phyloP scores from a whole-genome alignment of 2,797 vertebrate species.

The Paratrypauchen microcephalus region DNA sequence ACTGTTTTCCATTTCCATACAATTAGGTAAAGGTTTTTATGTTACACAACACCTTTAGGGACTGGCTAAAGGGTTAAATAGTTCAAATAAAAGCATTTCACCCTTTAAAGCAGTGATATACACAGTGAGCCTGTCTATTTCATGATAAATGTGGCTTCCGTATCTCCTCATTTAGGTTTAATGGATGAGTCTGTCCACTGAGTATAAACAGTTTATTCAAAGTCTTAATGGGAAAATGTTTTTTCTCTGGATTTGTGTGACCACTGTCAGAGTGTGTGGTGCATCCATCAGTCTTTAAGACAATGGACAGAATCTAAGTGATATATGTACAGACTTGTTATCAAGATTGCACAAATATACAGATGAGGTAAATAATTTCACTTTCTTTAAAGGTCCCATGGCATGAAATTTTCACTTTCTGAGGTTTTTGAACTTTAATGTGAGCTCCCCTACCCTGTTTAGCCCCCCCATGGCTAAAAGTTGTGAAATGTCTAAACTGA shows the following conservation, averaged over 20 bases:
- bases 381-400: not conserved
- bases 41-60: not conserved
- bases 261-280: not conserved
- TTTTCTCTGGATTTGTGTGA: not conserved
- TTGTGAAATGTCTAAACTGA: too few species aligned
- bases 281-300: not conserved
- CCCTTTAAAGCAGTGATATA: slow-evolving; percentile 57
- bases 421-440: too few species aligned
- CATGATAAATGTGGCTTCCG: slow-evolving; percentile 31
- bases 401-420: too few species aligned
- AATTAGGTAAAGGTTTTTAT: not conserved
- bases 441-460: too few species aligned
- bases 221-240: slow-evolving; percentile 59
- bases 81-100: slow-evolving; percentile 20
- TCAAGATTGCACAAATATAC: not conserved
- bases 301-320: slow-evolving; percentile 24
- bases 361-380: not conserved
- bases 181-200: slow-evolving; percentile 72
- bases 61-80: not conserved
- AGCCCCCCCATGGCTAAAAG: too few species aligned
- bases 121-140: slow-evolving; percentile 35
- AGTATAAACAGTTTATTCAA: slow-evolving; percentile 73
- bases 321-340: not conserved
- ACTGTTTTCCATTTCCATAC: too few species aligned
- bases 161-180: slow-evolving; percentile 53